Conservation (phyloP, 64 coral and sea anemone genomes). For the Actinia tenebrosa region DNA sequence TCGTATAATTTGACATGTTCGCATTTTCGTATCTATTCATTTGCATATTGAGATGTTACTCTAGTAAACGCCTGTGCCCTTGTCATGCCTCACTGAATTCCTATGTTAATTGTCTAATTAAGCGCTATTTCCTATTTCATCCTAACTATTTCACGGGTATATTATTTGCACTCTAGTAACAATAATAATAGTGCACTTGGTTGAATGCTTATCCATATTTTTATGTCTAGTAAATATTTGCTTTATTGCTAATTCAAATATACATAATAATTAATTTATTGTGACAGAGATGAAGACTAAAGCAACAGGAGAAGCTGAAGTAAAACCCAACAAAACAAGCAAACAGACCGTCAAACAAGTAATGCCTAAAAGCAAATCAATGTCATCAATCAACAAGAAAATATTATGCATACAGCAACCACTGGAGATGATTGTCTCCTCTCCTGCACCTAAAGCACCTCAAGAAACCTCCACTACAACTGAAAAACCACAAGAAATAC, state of each 20-base stretch:
- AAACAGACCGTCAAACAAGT: background rate
- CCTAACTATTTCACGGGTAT: too few species aligned
- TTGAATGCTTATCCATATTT: too few species aligned
- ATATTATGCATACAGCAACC: background rate
- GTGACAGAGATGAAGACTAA: background rate
- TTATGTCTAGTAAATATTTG: background rate
- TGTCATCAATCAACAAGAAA: background rate
- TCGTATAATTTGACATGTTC: too few species aligned
- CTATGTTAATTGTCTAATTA: too few species aligned
- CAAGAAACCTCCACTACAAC: background rate
- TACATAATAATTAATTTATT: too few species aligned
- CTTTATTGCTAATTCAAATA: background rate
- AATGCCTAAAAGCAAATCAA: constrained; percentile 8
- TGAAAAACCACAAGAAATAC: background rate
- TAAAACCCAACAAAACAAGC: background rate
- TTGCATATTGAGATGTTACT: too few species aligned
- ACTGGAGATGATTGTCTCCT: background rate
- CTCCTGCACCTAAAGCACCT: background rate
- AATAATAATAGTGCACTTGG: too few species aligned
- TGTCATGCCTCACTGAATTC: too few species aligned
- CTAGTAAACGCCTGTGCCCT: too few species aligned
- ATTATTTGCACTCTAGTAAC: too few species aligned
- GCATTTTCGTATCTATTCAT: too few species aligned
- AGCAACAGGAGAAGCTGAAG: background rate
- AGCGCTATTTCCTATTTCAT: too few species aligned